phyloP scores from a whole-genome alignment of 2,797 vertebrate genomes.

The Sebastes itinus region DNA sequence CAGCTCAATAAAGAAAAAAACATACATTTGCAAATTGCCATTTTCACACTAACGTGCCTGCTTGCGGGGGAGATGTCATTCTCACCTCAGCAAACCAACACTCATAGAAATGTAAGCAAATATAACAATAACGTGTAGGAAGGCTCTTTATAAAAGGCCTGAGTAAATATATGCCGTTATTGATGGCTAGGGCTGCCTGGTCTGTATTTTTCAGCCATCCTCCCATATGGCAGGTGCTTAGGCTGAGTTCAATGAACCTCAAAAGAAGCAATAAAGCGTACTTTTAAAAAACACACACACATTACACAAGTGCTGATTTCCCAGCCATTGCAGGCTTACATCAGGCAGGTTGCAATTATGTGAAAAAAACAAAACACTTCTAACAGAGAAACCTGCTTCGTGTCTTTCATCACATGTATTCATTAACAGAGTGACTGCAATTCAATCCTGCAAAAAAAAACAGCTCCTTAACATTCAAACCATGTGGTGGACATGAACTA shows the following conservation, averaged over 20 bases:
- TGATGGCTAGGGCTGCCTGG: conserved; percentile 41
- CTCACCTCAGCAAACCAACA: conserved; percentile 42
- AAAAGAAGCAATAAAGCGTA: conserved; percentile 62
- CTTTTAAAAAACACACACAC: conserved; percentile 27
- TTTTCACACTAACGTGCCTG: conserved; percentile 37
- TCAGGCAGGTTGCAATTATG: conserved; percentile 41
- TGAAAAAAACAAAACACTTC: not conserved
- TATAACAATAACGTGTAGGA: conserved; percentile 16
- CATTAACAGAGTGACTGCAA: not conserved
- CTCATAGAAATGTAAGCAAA: conserved; percentile 54
- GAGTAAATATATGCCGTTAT: conserved; percentile 59
- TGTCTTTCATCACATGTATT: conserved; percentile 31
- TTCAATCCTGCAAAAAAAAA: not conserved
- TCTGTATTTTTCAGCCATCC: conserved; percentile 51
- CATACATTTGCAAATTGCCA: conserved; percentile 31
- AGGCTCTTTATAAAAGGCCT: conserved; percentile 34
- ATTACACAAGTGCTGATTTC: conserved; percentile 56
- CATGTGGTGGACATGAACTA: not conserved
- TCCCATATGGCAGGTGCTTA: conserved; percentile 68
- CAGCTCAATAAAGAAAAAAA: not conserved
- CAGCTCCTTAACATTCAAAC: not conserved
- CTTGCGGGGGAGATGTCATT: conserved; percentile 22
- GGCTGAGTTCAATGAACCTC: conserved; percentile 67
- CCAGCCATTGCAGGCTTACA: conserved; percentile 37
- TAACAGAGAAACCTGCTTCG: conserved; percentile 14